Evolutionary conservation across 2,797 vertebrate species (phyloP), one percentile per base, ranked within the genome.

Genomic region (Podargus strigoides): DNA sequence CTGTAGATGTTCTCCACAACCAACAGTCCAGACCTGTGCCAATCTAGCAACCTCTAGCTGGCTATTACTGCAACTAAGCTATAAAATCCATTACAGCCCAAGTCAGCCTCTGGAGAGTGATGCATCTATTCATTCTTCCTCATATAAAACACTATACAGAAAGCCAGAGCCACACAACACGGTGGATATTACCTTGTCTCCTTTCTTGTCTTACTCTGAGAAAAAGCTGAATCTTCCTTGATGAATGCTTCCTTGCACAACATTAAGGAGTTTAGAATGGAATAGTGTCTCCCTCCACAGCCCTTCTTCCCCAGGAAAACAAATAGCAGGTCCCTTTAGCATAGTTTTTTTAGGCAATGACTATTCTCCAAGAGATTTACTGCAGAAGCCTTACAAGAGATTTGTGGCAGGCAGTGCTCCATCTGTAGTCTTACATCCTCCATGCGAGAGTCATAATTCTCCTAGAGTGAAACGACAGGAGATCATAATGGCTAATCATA

Each of bases 311-410:
- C 59, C 64, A 93, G 74, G 92, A 96, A 98, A 97, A 97, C 84
- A 97, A 98, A 98, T 81, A 60, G 60, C 73, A 93, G 64, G 55
- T 97, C 79, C 76, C 74, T 85, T 85, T 83, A 92, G 90, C 80
- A 82, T 60, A 81, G 56, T 11, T 60, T 90, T 32, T 92, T 95
- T 83, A 87, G 76, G 87, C 94, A 94, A 94, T 90, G 91, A 96
- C 84, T 97, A 91, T 97, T 94, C 83, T 96, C 72, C 62, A 62
- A 3, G 60, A 98, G 95, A 98, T 98, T 97, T 97, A 98, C 95
- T 79, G 91, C 78, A 95, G 85, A 92, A 97, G 94, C 94, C 95
- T 97, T 97, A 87, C 84, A 88, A 96, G 92, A 97, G 95, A 97
- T 97, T 97, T 98, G 97, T 96, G 94, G 95, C 96, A 96, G 97